A percentile compares a stretch with the other conserved stretches of the same genome.
phyloP scores from a whole-genome alignment of 2,888 invertebrate genomes.

The Glaucopsyche alexis region DNA sequence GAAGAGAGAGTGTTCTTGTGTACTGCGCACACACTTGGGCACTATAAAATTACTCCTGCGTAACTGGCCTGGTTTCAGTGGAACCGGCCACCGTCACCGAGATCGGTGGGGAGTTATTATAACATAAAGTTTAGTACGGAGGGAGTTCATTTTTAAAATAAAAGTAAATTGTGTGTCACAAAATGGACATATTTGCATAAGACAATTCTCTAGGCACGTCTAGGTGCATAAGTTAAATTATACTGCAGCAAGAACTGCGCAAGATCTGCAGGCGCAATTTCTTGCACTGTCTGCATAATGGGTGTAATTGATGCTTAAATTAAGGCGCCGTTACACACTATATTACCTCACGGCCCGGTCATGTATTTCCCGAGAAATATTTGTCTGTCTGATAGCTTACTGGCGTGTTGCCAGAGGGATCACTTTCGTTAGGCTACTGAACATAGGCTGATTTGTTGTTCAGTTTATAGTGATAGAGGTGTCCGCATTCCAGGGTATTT shows the following conservation, averaged over 20 bases:
- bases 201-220: too few relatives aligned
- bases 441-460: constrained; percentile 49
- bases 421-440: constrained; percentile 63
- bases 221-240: not conserved
- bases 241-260: not conserved
- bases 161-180: too few relatives aligned
- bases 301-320: not conserved
- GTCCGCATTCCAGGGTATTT: not conserved
- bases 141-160: too few relatives aligned
- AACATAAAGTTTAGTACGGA: too few relatives aligned
- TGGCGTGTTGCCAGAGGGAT: constrained; percentile 71
- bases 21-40: too few relatives aligned
- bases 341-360: not conserved
- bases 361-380: constrained; percentile 74
- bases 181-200: not conserved
- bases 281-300: not conserved
- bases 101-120: too few relatives aligned
- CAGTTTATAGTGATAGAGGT: constrained; percentile 4
- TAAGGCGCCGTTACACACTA: constrained; percentile 6
- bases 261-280: not conserved
- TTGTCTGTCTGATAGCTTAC: constrained; percentile 63
- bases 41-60: too few relatives aligned
- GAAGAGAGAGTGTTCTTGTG: too few relatives aligned
- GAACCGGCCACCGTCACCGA: too few relatives aligned
- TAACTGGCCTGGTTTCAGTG: too few relatives aligned